phyloP scores from a whole-genome alignment of 2,113 vertebrate species.

The Rostratula benghalensis region DNA sequence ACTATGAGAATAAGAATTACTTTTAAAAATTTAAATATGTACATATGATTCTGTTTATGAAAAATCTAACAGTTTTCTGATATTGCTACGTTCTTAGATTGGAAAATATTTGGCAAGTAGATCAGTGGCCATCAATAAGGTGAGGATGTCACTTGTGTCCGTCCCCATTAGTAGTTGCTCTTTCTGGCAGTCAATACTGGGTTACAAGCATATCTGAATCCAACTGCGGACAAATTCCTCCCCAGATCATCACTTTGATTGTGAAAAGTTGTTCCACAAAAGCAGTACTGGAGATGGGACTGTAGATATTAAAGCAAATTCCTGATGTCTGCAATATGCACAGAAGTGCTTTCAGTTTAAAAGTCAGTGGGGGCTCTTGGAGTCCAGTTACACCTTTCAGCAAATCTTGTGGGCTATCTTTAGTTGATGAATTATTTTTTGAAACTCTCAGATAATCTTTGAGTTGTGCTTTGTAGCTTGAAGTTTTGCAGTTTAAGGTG shows the following conservation, averaged over 20 bases:
- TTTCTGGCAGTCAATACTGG: background rate
- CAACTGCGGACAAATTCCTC: background rate
- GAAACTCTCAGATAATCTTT: background rate
- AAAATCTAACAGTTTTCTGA: background rate
- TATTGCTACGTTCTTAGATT: background rate
- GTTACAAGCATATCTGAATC: background rate
- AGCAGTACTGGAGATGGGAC: background rate
- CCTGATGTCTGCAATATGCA: background rate
- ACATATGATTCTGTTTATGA: background rate
- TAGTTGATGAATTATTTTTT: background rate
- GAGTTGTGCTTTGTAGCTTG: background rate
- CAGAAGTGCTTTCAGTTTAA: background rate
- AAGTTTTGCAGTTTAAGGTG: background rate
- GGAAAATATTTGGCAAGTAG: background rate
- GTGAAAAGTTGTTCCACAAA: background rate
- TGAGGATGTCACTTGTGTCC: background rate
- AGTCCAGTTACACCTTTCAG: background rate
- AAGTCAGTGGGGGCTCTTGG: background rate
- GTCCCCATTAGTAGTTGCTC: background rate
- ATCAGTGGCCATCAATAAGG: background rate
- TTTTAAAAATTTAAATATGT: background rate
- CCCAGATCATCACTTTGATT: background rate
- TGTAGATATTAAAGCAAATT: background rate
- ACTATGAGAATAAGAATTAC: background rate
- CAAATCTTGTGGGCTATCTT: background rate